These are phyloP conservation scores for Cyprinodon variegatus DNA, from an alignment of 2,113 vertebrate species.

Conservation along the genomic window DNA sequence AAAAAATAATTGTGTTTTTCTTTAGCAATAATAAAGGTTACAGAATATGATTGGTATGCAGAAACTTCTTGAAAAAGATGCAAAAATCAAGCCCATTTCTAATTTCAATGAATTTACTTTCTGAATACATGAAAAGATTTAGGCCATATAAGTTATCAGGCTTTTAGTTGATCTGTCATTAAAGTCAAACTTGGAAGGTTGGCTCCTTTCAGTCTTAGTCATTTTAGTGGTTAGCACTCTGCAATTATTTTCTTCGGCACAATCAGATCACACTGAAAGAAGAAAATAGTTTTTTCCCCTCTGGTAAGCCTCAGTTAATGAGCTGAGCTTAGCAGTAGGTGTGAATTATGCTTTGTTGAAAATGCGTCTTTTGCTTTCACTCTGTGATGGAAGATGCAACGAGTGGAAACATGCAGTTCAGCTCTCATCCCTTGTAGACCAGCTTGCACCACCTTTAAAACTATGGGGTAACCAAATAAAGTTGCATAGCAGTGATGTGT, in stretches of 20 bases:
- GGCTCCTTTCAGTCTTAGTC: slow-evolving; percentile 23
- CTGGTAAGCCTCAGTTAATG: slow-evolving; percentile 63
- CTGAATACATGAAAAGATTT: slow-evolving; percentile 25
- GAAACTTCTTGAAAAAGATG: not conserved
- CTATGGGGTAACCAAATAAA: slow-evolving; percentile 10
- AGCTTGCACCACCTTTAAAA: slow-evolving; percentile 5
- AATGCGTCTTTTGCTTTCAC: slow-evolving; percentile 36
- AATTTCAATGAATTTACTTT: not conserved
- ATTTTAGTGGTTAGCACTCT: slow-evolving; percentile 53
- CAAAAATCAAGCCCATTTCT: not conserved
- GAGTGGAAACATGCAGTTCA: slow-evolving; percentile 25
- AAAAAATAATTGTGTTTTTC: not conserved
- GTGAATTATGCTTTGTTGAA: slow-evolving; percentile 39
- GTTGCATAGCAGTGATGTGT: not conserved
- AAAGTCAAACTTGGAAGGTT: slow-evolving; percentile 33
- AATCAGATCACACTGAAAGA: slow-evolving; percentile 39
- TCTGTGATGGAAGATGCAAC: slow-evolving; percentile 29
- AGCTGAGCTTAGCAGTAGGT: slow-evolving; percentile 57
- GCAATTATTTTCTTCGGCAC: slow-evolving; percentile 41
- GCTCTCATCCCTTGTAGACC: slow-evolving; percentile 1
- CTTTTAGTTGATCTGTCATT: slow-evolving; percentile 36
- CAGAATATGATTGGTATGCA: not conserved
- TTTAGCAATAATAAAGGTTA: not conserved
- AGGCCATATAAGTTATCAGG: not conserved
- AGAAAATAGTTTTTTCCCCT: slow-evolving; percentile 58